Evolutionary conservation across 2,797 vertebrate species (phyloP).

Genomic region (Enteromius anoplus): DNA sequence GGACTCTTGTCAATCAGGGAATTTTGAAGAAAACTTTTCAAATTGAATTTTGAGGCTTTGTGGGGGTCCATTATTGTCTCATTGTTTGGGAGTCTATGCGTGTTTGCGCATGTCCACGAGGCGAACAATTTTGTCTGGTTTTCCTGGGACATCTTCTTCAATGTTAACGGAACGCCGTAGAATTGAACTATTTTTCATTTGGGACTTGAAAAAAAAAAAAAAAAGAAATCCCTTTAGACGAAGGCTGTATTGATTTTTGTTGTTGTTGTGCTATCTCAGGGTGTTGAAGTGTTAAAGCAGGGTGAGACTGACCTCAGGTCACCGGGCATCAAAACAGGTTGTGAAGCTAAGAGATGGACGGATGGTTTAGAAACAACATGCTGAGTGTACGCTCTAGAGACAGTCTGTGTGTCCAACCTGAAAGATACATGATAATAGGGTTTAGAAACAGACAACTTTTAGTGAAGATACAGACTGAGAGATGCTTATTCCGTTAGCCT

Average conservation of each 20-base stretch:
- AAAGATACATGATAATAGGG: slow-evolving; percentile 13
- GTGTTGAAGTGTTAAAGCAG: slow-evolving; percentile 40
- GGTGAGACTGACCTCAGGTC: slow-evolving; percentile 46
- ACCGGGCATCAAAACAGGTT: slow-evolving; percentile 38
- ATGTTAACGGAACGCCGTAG: slow-evolving; percentile 22
- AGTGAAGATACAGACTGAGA: not conserved
- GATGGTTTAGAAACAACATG: slow-evolving; percentile 27
- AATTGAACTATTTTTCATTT: slow-evolving; percentile 36
- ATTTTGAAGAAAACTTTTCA: slow-evolving; percentile 53
- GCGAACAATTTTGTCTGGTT: slow-evolving; percentile 25
- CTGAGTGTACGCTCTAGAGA: slow-evolving; percentile 22
- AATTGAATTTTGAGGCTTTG: slow-evolving; percentile 55
- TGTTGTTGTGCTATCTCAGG: slow-evolving; percentile 52
- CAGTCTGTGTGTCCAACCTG: not conserved
- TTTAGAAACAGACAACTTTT: not conserved
- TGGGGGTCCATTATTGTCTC: slow-evolving; percentile 40
- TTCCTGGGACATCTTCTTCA: slow-evolving; percentile 25
- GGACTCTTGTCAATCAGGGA: slow-evolving; percentile 53
- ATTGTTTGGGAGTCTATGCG: slow-evolving; percentile 25
- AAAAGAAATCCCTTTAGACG: slow-evolving; percentile 23
- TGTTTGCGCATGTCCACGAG: slow-evolving; percentile 8
- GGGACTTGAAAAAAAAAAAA: slow-evolving; percentile 20
- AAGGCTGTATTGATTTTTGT: slow-evolving; percentile 49
- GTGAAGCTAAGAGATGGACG: slow-evolving; percentile 13
- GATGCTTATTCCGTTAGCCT: not conserved